Percentiles rank a stretch among this genome's conserved stretches.
Conservation (phyloP, 1,140 invertebrate genomes). For the Eciton burchellii region DNA sequence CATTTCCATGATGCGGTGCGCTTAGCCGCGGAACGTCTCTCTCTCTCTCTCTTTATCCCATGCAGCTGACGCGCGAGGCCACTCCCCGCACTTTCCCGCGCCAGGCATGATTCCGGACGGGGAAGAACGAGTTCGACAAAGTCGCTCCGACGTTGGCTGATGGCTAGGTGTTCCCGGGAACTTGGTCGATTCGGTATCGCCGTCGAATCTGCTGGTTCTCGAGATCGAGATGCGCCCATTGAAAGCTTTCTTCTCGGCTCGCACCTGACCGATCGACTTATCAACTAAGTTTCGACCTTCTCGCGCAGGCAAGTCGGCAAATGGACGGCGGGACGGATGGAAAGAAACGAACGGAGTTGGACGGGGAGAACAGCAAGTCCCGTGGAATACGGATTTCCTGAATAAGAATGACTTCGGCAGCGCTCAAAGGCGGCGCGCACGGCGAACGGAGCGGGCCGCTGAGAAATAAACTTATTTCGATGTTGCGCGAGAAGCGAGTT, state of each 20-base stretch:
- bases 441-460: constrained; percentile 29
- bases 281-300: constrained; percentile 65
- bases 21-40: neutral
- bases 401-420: constrained; percentile 68
- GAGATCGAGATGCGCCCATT: constrained; percentile 69
- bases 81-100: constrained; percentile 17
- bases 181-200: constrained; percentile 70
- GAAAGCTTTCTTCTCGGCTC: constrained; percentile 75
- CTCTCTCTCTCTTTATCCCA: too few species aligned
- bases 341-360: constrained; percentile 60
- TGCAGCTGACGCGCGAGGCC: neutral
- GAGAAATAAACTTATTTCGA: constrained; percentile 73
- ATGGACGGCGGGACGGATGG: constrained; percentile 14
- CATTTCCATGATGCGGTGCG: constrained; percentile 15
- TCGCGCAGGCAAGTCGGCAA: constrained; percentile 11
- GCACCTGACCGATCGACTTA: constrained; percentile 76
- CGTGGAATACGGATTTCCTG: constrained; percentile 70
- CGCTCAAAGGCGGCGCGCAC: constrained; percentile 56
- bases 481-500: constrained; percentile 55
- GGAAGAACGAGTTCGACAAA: constrained; percentile 62
- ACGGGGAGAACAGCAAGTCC: constrained; percentile 46
- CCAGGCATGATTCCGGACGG: constrained; percentile 21
- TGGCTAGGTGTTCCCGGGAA: constrained; percentile 57
- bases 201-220: constrained; percentile 67
- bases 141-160: constrained; percentile 14